Conservation (phyloP, 1,140 invertebrate species). For the Drosophila baimaii region DNA sequence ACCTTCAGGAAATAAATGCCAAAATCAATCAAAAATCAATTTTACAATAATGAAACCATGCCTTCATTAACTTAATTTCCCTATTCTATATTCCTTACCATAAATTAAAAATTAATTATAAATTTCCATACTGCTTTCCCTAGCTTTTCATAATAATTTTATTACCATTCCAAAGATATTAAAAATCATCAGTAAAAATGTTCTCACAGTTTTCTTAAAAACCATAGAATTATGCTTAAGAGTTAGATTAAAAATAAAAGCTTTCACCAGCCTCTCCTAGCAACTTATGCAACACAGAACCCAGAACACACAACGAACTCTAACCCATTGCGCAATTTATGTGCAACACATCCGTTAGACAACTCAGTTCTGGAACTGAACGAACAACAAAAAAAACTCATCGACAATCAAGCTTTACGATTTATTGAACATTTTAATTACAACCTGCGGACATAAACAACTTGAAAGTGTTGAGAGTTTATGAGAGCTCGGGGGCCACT, state of each 20-base stretch:
- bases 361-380: conserved; percentile 9
- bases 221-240: not conserved
- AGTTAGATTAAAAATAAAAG: not conserved
- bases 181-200: not conserved
- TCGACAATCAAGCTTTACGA: conserved; percentile 39
- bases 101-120: not conserved
- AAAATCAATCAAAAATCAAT: too few species aligned
- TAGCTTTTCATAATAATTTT: too few species aligned
- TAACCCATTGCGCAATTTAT: conserved; percentile 4
- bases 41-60: too few species aligned
- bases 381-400: conserved; percentile 3
- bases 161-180: not conserved
- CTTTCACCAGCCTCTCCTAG: not conserved
- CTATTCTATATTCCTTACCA: too few species aligned
- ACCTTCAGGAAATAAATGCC: too few species aligned
- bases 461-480: conserved; percentile 49
- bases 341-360: conserved; percentile 29
- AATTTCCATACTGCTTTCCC: not conserved
- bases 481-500: conserved; percentile 37
- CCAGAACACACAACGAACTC: conserved; percentile 9
- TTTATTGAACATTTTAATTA: conserved; percentile 81
- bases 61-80: too few species aligned
- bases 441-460: conserved; percentile 64
- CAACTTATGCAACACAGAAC: not conserved
- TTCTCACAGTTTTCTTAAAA: not conserved